Conservation (phyloP, 92 coral and sea anemone genomes). For the Diadumene lineata region DNA sequence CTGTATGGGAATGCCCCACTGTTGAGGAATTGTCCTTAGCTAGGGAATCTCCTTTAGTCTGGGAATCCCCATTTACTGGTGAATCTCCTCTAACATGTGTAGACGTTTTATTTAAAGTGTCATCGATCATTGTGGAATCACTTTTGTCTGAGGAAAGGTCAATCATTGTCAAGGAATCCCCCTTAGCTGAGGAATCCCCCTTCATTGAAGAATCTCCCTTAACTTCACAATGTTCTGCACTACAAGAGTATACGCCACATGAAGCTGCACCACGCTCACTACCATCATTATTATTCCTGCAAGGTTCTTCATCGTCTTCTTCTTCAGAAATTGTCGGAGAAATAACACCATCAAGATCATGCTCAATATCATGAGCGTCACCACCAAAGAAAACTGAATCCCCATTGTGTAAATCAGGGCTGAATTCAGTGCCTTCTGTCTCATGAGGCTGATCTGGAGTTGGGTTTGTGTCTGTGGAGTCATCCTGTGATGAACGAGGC, state of each 20-base stretch:
- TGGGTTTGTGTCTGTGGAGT: slow-evolving; percentile 4
- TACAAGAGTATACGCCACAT: background rate
- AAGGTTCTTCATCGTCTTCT: slow-evolving; percentile 19
- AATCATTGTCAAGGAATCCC: background rate
- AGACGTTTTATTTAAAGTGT: no score
- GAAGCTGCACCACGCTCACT: background rate
- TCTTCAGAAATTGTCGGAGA: slow-evolving; percentile 13
- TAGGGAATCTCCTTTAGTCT: background rate
- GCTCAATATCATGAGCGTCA: background rate
- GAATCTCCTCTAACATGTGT: background rate
- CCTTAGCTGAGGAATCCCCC: slow-evolving; percentile 1
- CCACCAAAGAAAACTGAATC: slow-evolving; percentile 26
- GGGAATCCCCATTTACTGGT: background rate
- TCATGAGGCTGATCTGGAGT: slow-evolving; percentile 8
- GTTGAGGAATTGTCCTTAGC: background rate
- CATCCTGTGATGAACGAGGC: slow-evolving; percentile 13
- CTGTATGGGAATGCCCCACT: slow-evolving; percentile 1
- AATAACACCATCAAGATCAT: slow-evolving; percentile 21
- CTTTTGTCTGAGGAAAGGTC: no score
- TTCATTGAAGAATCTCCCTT: background rate
- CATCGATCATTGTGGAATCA: no score
- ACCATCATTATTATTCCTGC: background rate
- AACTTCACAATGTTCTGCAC: background rate
- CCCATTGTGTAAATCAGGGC: slow-evolving; percentile 23
- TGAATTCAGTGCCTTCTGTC: slow-evolving; percentile 11